Base-by-base conservation (phyloP, 2,888 invertebrate species). In the Dolichomitus sp. region DNA sequence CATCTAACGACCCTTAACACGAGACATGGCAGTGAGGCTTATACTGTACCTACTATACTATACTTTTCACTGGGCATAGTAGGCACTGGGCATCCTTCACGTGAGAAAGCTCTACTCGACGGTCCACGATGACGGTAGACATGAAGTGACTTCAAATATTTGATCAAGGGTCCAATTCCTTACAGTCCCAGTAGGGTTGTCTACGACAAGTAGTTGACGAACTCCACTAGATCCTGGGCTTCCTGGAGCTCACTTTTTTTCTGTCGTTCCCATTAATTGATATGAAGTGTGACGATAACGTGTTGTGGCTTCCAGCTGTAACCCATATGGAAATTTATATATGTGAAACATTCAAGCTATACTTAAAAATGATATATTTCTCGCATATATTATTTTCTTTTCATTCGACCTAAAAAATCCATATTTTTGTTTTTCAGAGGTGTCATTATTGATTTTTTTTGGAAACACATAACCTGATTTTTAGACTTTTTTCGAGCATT, bases 71-170 rank as follows among this genome's bases (percentile, higher is more conserved):
- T 65, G 65, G 42, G 65, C 42, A 42, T 33, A 57, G 63, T 37
- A 69, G 23, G 23, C 7, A 37, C 7, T 37, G 2, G 9, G 9
- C 42, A 42, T 59, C 52, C 52, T 9, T 66, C 50, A 80, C 80
- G 81, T 81, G 83, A 84, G 82, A 86, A 84, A 82, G 54, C 54
- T 54, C 14, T 12, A 42, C 66, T 61, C 40, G 5, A 33, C 33
- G n/a, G 33, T 33, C 37, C 42, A 76, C 48, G 75, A 83, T 61
- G 75, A 79, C 61, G 70, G 37, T 80, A 45, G 87, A 86, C 90
- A 88, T 90, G 90, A 90, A 90, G 88, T 90, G 90, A 90, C 88
- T 88, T 84, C 86, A 90, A 90, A 90, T 90, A 90, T 90, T 90
- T 90, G 84, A 82, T 81, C 72, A 69, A 86, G 82, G 77, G 76